phyloP scores from a whole-genome alignment of 2,113 vertebrate genomes.

The Laticauda laticaudata region DNA sequence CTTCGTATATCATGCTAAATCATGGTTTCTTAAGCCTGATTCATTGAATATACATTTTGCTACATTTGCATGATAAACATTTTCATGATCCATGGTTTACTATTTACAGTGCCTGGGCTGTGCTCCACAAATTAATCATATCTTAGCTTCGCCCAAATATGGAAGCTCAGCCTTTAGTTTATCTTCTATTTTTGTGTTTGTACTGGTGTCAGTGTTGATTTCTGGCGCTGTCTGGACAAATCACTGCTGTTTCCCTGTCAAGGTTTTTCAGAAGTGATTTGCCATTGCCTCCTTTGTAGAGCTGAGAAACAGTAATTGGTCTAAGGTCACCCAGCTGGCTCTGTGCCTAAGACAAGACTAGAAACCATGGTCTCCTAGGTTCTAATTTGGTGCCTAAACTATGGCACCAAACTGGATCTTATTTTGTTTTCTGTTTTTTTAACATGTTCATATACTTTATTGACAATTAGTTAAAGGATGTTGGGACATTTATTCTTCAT shows the following conservation, averaged over 20 bases:
- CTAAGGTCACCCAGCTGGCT: background rate
- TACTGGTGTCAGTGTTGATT: background rate
- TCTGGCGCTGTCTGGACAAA: background rate
- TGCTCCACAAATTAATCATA: background rate
- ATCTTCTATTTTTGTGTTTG: background rate
- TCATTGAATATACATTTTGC: background rate
- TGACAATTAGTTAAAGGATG: background rate
- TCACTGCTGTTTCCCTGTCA: background rate
- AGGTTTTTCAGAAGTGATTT: background rate
- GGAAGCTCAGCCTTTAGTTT: background rate
- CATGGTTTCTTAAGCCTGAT: background rate
- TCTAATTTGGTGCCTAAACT: background rate
- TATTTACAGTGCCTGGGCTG: background rate
- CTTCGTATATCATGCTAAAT: background rate
- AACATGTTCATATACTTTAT: conserved; percentile 22
- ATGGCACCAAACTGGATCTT: background rate
- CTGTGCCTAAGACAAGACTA: background rate
- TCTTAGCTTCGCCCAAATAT: background rate
- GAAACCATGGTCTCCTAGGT: background rate
- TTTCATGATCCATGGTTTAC: background rate
- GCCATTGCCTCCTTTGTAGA: background rate
- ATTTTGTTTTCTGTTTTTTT: conserved; percentile 29
- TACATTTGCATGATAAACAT: background rate
- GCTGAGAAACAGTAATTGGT: background rate
- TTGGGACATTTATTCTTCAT: background rate